These are phyloP conservation scores for Olivierus martensii DNA, from an alignment of 1,140 invertebrate genomes.

Conservation along the genomic window DNA sequence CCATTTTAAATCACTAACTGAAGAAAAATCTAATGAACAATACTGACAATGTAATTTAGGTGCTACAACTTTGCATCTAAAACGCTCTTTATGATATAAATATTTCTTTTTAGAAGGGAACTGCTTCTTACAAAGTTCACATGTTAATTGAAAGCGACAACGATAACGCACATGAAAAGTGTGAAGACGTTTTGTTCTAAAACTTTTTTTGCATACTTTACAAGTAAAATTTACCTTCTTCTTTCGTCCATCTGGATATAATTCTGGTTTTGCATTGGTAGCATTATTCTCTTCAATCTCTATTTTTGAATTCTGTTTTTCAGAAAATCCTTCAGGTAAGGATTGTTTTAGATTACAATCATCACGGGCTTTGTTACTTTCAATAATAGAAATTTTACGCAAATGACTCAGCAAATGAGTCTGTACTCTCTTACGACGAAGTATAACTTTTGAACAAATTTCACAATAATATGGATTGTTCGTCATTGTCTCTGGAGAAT, in stretches of 20 bases:
- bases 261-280: conserved; percentile 4
- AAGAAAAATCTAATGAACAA: not conserved
- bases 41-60: not conserved
- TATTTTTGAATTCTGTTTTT: conserved; percentile 8
- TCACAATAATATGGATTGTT: conserved; percentile 12
- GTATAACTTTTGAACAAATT: conserved; percentile 9
- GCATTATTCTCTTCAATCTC: not conserved
- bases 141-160: conserved; percentile 1
- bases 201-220: conserved; percentile 9
- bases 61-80: not conserved
- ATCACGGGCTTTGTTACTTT: not conserved
- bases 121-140: not conserved
- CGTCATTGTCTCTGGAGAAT: conserved; percentile 2
- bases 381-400: not conserved
- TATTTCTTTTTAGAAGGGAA: not conserved
- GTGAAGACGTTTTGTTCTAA: conserved; percentile 12
- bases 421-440: conserved; percentile 8
- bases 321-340: conserved; percentile 3
- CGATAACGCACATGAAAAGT: conserved; percentile 12
- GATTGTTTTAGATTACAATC: not conserved
- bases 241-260: conserved; percentile 4
- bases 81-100: not conserved
- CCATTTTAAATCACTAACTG: not conserved
- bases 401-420: conserved; percentile 14
- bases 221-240: conserved; percentile 11